Base-by-base conservation (phyloP, 1,140 invertebrate genomes). In the Episyrphus balteatus region DNA sequence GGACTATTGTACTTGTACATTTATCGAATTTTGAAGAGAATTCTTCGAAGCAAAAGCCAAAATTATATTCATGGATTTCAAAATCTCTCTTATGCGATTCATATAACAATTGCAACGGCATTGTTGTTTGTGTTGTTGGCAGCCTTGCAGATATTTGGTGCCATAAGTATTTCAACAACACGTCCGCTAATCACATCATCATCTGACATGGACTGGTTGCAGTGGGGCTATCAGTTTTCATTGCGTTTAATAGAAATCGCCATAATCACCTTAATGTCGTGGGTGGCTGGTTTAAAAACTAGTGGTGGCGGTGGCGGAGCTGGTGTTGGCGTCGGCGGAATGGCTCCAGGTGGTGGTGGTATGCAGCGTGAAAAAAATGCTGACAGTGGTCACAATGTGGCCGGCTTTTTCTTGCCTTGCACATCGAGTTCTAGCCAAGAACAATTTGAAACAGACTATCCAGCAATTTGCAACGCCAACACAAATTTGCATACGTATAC, bases 141-240 rank as follows among this genome's bases (percentile, higher is more conserved):
- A 7, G 77, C 79, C 1, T 73, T 92, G 8, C 87, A 91, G 56
- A 75, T 92, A 11, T 92, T 87, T 58, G 87, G 85, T 0, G 63
- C 63, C 65, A 75, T 63, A 69, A 78, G 55, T 56, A 75, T 51
- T 69, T 77, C 40, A 53, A 62, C 50, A 42, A 62, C 50, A 64
- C 73, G 51, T 66, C 52, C 54, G 8, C 15, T 60, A 8, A 54
- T 56, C 3, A 53, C 44, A 12, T 54, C 62, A 19, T 55, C 52
- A 42, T 46, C 55, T 0, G 65, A 67, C 21, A 54, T 76, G 32
- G 74, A 77, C 55, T 94, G 90, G 90, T 71, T 91, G 7, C 86
- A 89, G 74, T 92, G 88, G 86, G 82, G 84, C 11, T 92, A 88
- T 70, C 86, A 92, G 55, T 83, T 90, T 53, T 83, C 83, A 2